These are phyloP conservation scores for Rhinella marina DNA, from an alignment of 2,797 vertebrate species.

Conservation along the genomic window DNA sequence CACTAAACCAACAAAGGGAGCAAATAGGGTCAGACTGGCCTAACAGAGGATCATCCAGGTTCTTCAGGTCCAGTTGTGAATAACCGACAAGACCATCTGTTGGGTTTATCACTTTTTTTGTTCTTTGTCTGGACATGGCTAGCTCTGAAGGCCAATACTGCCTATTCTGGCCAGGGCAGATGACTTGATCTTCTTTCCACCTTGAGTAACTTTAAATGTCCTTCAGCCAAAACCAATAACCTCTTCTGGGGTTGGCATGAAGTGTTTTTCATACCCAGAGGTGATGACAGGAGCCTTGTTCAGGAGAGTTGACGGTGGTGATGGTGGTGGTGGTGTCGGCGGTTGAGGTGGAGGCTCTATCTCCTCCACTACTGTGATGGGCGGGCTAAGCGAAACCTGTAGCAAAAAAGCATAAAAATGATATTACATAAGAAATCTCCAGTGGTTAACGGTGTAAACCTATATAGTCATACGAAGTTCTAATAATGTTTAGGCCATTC, in stretches of 20 bases:
- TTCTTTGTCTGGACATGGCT: neutral
- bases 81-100: neutral
- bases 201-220: neutral
- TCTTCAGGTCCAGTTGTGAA: neutral
- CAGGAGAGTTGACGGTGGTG: neutral
- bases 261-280: conserved; percentile 71
- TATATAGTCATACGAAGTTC: neutral
- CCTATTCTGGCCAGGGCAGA: neutral
- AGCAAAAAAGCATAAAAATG: neutral
- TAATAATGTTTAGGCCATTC: neutral
- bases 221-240: conserved; percentile 61
- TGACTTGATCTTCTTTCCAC: neutral
- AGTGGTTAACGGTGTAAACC: neutral
- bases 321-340: neutral
- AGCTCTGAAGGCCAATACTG: neutral
- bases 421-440: neutral
- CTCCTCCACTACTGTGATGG: conserved; percentile 42
- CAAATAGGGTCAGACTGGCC: neutral
- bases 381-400: neutral
- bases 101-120: neutral
- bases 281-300: neutral
- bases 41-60: neutral
- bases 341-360: neutral
- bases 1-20: neutral
- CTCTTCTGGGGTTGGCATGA: conserved; percentile 70